These are phyloP conservation scores for Amblyopsis rosae DNA, from an alignment of 2,113 vertebrate species.

Conservation along the genomic window DNA sequence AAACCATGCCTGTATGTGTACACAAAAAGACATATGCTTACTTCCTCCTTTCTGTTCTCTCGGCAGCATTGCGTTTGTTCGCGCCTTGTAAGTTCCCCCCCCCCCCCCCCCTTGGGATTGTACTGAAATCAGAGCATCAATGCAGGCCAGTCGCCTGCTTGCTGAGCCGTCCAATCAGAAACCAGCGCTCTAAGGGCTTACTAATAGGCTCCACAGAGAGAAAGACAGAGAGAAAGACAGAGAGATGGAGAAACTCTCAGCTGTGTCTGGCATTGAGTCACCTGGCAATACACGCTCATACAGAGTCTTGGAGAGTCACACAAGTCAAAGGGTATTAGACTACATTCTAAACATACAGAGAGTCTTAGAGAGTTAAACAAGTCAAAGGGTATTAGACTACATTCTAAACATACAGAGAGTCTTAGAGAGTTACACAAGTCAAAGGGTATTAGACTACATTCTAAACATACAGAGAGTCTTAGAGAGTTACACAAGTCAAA, in stretches of 20 bases:
- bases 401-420: no score
- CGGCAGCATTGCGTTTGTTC: constrained; percentile 16
- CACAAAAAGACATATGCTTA: background rate
- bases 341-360: no score
- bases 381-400: no score
- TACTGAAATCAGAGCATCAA: constrained; percentile 8
- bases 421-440: no score
- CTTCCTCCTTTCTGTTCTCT: constrained; percentile 9
- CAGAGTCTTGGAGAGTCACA: background rate
- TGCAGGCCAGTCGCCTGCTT: constrained; percentile 4
- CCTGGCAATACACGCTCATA: background rate
- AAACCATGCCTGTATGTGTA: constrained; percentile 8
- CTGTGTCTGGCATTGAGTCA: constrained; percentile 11
- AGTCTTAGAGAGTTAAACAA: no score
- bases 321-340: background rate
- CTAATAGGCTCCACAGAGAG: constrained; percentile 26
- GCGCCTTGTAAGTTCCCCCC: constrained; percentile 1
- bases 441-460: no score
- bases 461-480: no score
- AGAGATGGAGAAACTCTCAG: constrained; percentile 20
- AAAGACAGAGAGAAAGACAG: background rate
- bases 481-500: no score
- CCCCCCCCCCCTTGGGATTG: constrained; percentile 3
- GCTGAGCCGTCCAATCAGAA: constrained; percentile 13
- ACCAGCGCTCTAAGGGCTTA: background rate